Base-by-base conservation (phyloP, 2,113 vertebrate species). In the Gallinago paraguaiae region DNA sequence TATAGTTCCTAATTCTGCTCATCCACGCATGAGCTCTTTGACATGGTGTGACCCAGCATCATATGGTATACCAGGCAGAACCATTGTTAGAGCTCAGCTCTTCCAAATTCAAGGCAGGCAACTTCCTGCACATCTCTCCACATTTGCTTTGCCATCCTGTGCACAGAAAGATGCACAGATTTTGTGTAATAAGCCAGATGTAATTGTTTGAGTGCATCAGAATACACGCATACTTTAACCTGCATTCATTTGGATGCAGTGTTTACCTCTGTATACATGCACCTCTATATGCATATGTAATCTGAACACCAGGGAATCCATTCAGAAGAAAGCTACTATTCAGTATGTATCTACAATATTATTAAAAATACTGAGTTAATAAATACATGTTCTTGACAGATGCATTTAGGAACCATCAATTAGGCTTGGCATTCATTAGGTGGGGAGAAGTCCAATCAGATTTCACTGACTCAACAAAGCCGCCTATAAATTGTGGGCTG, bases 371-470 rank as follows among this genome's bases (percentile, higher is more conserved):
- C 61, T 97, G 95, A 95, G 82, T 93, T 96, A 95, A 98, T 98
- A 98, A 97, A 98, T 97, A 97, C 83, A 60, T 70, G 69, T 88
- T 95, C 78, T 95, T 97, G 95, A 96, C 95, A 95, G 97, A 96
- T 95, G 92, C 96, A 94, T 97, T 95, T 94, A 93, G 94, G 93
- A 97, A 90, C 90, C 95, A 98, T 98, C 98, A 97, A 97, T 98
- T 98, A 98, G 92, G 33, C 50, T 93, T 97, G 97, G 95, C 97
- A 96, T 92, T 98, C 98, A 97, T 97, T 98, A 98, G 91, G 93
- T 97, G 78, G 68, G 78, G 92, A 95, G 79, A 96, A 94, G 95
- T 77, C 97, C 97, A 97, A 97, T 98, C 98, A 97, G 97, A 98
- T 97, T 95, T 96, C 94, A 93, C 97, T 95, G 91, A 94, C 93